Percentiles rank a stretch among this genome's conserved stretches.
phyloP scores from a whole-genome alignment of 1,140 invertebrate species.

The Chionoecetes opilio region DNA sequence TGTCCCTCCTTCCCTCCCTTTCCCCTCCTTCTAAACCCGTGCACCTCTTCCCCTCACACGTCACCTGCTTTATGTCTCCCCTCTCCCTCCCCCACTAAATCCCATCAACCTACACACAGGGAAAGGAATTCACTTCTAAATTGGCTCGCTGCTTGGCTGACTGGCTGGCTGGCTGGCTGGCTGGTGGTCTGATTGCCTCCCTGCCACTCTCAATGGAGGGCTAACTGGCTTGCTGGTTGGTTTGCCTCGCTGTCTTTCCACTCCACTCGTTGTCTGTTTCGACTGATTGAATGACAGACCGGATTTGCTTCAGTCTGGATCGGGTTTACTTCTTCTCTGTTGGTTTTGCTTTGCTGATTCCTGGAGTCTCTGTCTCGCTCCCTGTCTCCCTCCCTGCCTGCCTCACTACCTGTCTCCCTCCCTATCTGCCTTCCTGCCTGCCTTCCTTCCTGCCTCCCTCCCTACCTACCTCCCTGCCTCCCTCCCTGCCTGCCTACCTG shows the following conservation, averaged over 20 bases:
- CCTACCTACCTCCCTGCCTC: background rate
- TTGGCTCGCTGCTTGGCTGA: slow-evolving; percentile 15
- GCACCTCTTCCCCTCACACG: background rate
- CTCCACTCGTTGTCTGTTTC: background rate
- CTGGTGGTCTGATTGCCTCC: background rate
- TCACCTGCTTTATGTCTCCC: slow-evolving; percentile 18
- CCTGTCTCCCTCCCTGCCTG: background rate
- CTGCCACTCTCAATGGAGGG: background rate
- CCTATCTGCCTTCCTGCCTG: background rate
- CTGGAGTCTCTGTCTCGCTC: background rate
- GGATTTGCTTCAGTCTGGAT: background rate
- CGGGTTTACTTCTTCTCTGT: background rate
- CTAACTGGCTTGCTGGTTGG: background rate
- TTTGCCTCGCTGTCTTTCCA: background rate
- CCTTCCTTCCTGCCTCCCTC: background rate
- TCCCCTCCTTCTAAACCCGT: background rate
- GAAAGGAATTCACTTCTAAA: slow-evolving; percentile 21
- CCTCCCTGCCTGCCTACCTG: background rate
- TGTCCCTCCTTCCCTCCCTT: background rate
- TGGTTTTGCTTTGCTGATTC: background rate
- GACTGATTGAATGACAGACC: slow-evolving; percentile 27
- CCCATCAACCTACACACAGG: slow-evolving; percentile 25
- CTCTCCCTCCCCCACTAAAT: background rate
- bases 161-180: slow-evolving; percentile 1
- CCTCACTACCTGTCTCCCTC: background rate